These are phyloP conservation scores for Aleiodes leptofemur DNA, from an alignment of 2,888 invertebrate species.

Conservation along the genomic window DNA sequence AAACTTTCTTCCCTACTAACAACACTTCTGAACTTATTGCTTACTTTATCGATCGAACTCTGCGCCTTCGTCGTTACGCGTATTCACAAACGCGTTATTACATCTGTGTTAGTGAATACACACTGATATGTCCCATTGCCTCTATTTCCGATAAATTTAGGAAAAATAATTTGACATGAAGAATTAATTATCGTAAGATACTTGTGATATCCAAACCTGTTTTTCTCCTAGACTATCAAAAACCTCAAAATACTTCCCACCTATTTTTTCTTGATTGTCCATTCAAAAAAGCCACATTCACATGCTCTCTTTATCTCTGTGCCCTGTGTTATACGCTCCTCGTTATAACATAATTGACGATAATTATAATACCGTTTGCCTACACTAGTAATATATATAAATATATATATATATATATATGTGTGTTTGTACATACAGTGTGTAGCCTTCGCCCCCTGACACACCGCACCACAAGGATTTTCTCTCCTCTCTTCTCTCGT, in stretches of 20 bases:
- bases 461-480: conserved; percentile 14
- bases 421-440: conserved; percentile 25
- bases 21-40: too few species aligned
- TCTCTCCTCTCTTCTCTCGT: neutral
- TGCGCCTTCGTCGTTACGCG: too few species aligned
- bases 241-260: neutral
- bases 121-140: too few species aligned
- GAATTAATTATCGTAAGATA: too few species aligned
- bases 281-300: conserved; percentile 6
- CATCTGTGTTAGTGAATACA: too few species aligned
- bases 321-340: conserved; percentile 29
- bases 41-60: too few species aligned
- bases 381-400: conserved; percentile 39
- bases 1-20: too few species aligned
- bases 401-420: neutral
- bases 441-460: conserved; percentile 4
- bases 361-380: conserved; percentile 49
- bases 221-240: too few species aligned
- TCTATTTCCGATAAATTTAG: too few species aligned
- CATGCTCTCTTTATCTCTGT: conserved; percentile 6
- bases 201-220: too few species aligned
- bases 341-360: conserved; percentile 49
- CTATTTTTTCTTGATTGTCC: neutral
- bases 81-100: too few species aligned
- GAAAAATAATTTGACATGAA: too few species aligned